Conservation (phyloP, 2,888 invertebrate species). For the Andrena fulva region DNA sequence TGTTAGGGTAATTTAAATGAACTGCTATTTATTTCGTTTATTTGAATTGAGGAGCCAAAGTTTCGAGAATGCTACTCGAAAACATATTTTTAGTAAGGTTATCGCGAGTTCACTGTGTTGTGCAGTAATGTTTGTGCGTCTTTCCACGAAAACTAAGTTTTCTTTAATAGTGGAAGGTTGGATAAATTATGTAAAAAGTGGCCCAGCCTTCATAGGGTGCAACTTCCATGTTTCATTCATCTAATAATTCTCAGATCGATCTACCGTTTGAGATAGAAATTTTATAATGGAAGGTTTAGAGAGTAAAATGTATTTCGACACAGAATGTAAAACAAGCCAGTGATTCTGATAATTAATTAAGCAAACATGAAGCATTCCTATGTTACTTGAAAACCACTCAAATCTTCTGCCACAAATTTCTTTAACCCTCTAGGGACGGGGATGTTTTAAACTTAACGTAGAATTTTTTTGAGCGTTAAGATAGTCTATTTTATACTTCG, state of each 20-base stretch:
- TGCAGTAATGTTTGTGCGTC: too few relatives aligned
- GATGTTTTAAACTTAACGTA: too few relatives aligned
- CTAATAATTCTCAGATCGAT: too few relatives aligned
- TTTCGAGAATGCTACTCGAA: not conserved
- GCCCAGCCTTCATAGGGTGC: too few relatives aligned
- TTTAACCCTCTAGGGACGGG: not conserved
- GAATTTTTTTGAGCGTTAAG: too few relatives aligned
- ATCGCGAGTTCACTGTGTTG: not conserved
- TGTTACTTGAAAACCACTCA: not conserved
- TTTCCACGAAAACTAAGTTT: not conserved
- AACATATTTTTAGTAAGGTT: constrained; percentile 1
- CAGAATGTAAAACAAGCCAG: too few relatives aligned
- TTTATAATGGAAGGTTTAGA: not conserved
- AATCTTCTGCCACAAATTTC: not conserved
- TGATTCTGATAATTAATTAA: not conserved
- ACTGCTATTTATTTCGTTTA: too few relatives aligned
- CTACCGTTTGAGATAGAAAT: too few relatives aligned
- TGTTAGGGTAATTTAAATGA: too few relatives aligned
- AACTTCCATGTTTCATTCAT: too few relatives aligned
- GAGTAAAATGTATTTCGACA: not conserved
- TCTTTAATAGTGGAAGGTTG: not conserved
- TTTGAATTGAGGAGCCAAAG: too few relatives aligned
- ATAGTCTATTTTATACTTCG: too few relatives aligned
- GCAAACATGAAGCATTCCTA: constrained; percentile 29
- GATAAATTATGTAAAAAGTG: not conserved